Conservation (phyloP, 1,140 invertebrate genomes). For the Papilio machaon region DNA sequence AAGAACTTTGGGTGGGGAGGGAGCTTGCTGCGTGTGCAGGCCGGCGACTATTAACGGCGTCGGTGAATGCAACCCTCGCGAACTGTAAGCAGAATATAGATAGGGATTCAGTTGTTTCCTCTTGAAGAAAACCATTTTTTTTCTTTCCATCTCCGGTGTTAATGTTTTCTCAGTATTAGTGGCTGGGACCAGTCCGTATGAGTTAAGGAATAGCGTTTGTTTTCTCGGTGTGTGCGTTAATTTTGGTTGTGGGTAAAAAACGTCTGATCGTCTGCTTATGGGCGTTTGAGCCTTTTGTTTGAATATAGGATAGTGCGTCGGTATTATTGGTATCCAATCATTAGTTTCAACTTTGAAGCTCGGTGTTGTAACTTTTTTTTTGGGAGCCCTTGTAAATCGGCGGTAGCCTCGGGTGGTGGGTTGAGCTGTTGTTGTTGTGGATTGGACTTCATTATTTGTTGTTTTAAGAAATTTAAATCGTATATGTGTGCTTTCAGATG, state of each 20-base stretch:
- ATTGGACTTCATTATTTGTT: constrained; percentile 43
- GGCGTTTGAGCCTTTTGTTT: constrained; percentile 49
- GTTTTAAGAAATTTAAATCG: constrained; percentile 45
- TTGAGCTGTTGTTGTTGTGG: constrained; percentile 44
- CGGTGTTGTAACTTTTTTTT: constrained; percentile 50
- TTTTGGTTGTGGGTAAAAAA: constrained; percentile 43
- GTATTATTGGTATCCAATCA: constrained; percentile 72
- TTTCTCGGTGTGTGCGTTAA: constrained; percentile 43
- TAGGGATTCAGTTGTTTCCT: constrained; percentile 59
- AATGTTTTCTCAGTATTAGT: constrained; percentile 47
- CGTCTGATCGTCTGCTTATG: constrained; percentile 62
- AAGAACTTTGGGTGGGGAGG: constrained; percentile 54
- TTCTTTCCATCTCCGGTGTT: constrained; percentile 48
- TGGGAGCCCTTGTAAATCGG: constrained; percentile 58
- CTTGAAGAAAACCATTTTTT: constrained; percentile 67
- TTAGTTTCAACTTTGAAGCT: constrained; percentile 56
- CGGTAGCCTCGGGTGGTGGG: constrained; percentile 55
- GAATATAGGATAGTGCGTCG: constrained; percentile 58
- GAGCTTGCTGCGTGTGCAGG: constrained; percentile 57
- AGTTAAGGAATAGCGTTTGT: constrained; percentile 59
- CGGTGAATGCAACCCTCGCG: constrained; percentile 43
- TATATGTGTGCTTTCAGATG: constrained; percentile 46
- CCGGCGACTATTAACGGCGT: constrained; percentile 51
- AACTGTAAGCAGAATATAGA: constrained; percentile 57
- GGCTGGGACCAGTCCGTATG: constrained; percentile 68